Base-by-base conservation (phyloP, 2,888 invertebrate genomes). In the Plusia festucae region DNA sequence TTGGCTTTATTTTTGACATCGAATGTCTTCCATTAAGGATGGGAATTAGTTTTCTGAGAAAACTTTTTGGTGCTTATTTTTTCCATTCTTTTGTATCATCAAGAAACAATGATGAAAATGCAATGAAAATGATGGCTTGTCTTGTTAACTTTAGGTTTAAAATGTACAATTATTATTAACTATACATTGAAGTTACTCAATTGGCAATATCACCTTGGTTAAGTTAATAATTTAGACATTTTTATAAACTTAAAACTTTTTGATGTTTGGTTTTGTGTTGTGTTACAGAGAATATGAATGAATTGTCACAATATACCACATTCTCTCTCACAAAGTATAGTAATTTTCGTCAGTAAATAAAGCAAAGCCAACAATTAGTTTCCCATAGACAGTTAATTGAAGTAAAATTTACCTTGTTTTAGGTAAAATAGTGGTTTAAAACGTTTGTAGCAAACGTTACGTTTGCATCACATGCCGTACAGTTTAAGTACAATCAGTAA, bases 401-500 rank as follows among this genome's bases (percentile, higher is more conserved):
- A 62, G 13, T 60, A 63, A 46, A 27, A 53, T 76, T 65, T 71
- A 57, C 77, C 73, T 66, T 34, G 51, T 46, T 2, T 65, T 51
- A 57, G 46, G 46, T 70, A 68, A 32, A 71, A 20, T 49, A 53
- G 24, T 66, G 46, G 67, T 65, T 74, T 22, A 24, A 24, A 3
- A 60, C 60, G 63, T 78, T 63, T 70, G 58, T 67, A 73, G 53
- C 64, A 65, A 72, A 63, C 52, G 15, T 15, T 4, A 18, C 2
- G 63, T 69, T 56, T 67, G 62, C 62, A 51, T 73, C 65, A 72
- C 73, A 73, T 68, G 68, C 76, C 82, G 85, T 90, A 91, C 88
- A 90, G 54, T 53, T 72, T 76, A 91, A 92, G 92, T 92, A 92
- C 92, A 92, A 91, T 88, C 73, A 82, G 51, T 76, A 71, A 73